Conservation (phyloP, 2,113 vertebrate species). For the Dicentrarchus labrax region DNA sequence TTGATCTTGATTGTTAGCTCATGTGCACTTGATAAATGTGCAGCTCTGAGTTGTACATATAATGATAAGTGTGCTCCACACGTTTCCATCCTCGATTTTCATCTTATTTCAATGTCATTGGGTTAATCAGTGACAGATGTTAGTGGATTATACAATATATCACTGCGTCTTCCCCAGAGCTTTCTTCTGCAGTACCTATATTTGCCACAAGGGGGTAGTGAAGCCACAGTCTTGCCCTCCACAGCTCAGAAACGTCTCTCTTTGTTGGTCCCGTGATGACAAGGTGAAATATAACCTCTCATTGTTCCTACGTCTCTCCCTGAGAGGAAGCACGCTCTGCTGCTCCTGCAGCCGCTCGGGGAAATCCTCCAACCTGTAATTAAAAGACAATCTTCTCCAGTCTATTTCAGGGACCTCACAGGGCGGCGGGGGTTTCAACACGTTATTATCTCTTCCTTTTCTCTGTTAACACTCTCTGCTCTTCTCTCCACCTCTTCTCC, state of each 20-base stretch:
- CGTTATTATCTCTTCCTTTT: not conserved
- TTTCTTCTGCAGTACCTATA: not conserved
- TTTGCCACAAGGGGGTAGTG: slow-evolving; percentile 6
- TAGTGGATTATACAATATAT: not conserved
- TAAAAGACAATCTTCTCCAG: slow-evolving; percentile 3
- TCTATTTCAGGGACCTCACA: not conserved
- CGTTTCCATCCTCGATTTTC: no score
- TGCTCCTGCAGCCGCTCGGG: slow-evolving; percentile 19
- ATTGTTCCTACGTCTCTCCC: not conserved
- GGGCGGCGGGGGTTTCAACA: not conserved
- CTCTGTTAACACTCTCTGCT: not conserved
- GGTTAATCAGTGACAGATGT: not conserved
- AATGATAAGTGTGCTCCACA: no score
- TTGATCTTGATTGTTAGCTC: not conserved
- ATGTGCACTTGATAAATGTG: not conserved
- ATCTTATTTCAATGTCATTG: not conserved
- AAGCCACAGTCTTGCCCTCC: not conserved
- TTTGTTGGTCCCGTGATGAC: not conserved
- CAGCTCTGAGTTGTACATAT: not conserved
- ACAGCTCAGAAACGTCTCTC: not conserved
- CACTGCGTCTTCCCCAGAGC: not conserved
- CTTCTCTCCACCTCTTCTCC: not conserved
- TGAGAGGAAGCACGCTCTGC: not conserved
- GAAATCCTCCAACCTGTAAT: slow-evolving; percentile 30
- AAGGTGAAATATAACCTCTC: slow-evolving; percentile 8